Conservation (phyloP, 2,113 vertebrate genomes). For the Rattus rattus region DNA sequence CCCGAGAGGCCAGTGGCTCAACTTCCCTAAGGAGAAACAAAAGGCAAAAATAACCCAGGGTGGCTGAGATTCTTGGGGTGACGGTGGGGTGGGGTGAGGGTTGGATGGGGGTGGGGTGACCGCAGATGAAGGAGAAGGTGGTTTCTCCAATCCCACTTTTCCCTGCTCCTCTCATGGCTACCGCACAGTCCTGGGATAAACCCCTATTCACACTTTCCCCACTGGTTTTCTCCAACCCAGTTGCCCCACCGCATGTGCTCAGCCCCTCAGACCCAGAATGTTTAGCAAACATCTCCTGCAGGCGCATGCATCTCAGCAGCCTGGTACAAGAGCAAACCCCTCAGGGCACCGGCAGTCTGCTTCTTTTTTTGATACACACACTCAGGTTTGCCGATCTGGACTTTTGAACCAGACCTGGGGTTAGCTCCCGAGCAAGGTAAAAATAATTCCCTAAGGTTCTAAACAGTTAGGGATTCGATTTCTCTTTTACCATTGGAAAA, state of each 20-base stretch:
- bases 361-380: not conserved
- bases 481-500: not conserved
- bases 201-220: not conserved
- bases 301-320: accelerated
- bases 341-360: not conserved
- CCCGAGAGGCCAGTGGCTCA: constrained; percentile 66
- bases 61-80: constrained; percentile 48
- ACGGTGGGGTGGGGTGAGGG: not conserved
- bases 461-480: not conserved
- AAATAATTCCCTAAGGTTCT: not conserved
- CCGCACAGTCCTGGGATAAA: too few species aligned
- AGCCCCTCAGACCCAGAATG: not conserved
- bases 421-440: not conserved
- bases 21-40: constrained; percentile 64
- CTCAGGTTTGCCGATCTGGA: not conserved
- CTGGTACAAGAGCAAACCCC: not conserved
- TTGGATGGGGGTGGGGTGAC: not conserved
- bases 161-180: not conserved
- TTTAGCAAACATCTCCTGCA: not conserved
- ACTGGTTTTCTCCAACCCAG: not conserved
- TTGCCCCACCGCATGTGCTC: not conserved
- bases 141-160: not conserved
- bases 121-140: not conserved
- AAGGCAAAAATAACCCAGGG: constrained; percentile 51
- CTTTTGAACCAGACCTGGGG: not conserved